Percentiles rank a stretch among this genome's conserved stretches.
These are phyloP conservation scores for Podargus strigoides DNA, from an alignment of 2,797 vertebrate species.

Conservation along the genomic window DNA sequence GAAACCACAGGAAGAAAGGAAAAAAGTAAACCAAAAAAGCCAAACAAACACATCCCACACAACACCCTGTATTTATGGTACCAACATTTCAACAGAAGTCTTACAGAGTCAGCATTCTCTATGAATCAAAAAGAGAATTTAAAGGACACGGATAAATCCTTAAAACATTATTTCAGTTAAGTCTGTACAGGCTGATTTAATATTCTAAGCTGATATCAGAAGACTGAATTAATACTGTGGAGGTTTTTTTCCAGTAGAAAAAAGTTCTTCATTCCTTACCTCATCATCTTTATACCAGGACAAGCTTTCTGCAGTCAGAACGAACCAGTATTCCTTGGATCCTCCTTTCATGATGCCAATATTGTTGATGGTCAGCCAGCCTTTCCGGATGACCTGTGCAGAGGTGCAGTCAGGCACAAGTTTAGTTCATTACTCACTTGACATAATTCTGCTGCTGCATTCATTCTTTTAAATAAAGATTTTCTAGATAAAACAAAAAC, in stretches of 20 bases:
- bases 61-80: background rate
- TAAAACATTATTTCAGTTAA: background rate
- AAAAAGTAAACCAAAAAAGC: background rate
- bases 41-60: background rate
- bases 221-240: background rate
- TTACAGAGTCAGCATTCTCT: background rate
- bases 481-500: background rate
- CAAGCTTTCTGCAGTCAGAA: conserved; percentile 88
- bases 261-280: conserved; percentile 71
- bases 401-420: conserved; percentile 50
- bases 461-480: background rate
- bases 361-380: conserved; percentile 93
- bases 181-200: background rate
- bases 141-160: background rate
- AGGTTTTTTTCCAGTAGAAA: accelerated
- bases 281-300: conserved; percentile 94
- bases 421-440: conserved; percentile 1
- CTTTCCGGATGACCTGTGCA: conserved; percentile 88
- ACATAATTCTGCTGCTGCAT: background rate
- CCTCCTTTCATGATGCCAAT: conserved; percentile 93
- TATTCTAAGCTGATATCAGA: background rate
- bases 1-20: background rate
- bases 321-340: conserved; percentile 90
- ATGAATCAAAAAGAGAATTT: background rate
- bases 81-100: background rate